Percentiles rank a stretch among this genome's conserved stretches.
phyloP scores from a whole-genome alignment of 2,888 invertebrate species.

The Trissoscelio sp. region DNA sequence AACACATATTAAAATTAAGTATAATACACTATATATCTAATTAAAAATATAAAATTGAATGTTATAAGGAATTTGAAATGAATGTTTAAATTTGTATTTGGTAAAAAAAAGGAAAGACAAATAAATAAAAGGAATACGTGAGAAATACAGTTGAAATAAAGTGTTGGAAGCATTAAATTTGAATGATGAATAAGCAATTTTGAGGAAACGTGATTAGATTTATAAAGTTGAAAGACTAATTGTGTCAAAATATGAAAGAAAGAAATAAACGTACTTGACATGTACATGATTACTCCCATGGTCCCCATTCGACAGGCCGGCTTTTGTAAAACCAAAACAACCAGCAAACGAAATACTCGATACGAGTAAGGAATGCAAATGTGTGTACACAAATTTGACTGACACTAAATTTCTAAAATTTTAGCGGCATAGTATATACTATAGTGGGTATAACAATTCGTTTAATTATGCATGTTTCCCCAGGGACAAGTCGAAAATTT shows the following conservation, averaged over 20 bases:
- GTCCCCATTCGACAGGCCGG: conserved; percentile 77
- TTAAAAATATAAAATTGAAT: too few species aligned
- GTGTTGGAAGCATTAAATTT: too few species aligned
- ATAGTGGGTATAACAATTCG: conserved; percentile 75
- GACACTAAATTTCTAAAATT: conserved; percentile 72
- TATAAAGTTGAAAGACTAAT: too few species aligned
- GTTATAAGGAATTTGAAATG: too few species aligned
- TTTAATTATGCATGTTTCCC: conserved; percentile 75
- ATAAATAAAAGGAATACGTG: neutral
- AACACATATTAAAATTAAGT: too few species aligned
- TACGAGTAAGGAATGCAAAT: conserved; percentile 12
- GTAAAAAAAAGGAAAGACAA: too few species aligned
- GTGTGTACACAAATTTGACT: neutral
- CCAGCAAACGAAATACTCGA: conserved; percentile 17
- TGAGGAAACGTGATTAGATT: too few species aligned
- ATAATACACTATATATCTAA: too few species aligned
- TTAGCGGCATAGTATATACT: conserved; percentile 75
- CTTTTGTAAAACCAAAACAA: conserved; percentile 3
- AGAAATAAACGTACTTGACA: conserved; percentile 82
- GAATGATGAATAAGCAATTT: conserved; percentile 23
- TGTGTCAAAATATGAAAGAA: too few species aligned
- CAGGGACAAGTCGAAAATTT: conserved; percentile 53
- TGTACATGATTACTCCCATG: conserved; percentile 81
- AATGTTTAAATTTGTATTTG: too few species aligned
- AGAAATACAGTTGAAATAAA: too few species aligned